Base-by-base conservation (phyloP, 2,888 invertebrate species). In the Seira ritae region DNA sequence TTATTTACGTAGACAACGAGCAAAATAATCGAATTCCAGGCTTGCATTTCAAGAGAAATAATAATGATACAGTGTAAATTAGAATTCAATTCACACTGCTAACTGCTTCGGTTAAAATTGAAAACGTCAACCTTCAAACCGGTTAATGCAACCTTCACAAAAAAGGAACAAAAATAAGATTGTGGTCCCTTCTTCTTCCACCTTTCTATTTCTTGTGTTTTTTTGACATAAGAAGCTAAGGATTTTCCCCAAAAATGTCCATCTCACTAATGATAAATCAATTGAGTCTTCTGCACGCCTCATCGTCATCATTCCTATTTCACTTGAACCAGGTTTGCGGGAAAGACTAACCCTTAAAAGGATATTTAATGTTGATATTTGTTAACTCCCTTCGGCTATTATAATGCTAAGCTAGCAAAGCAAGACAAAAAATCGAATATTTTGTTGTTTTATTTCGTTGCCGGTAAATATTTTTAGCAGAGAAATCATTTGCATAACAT, bases 121-220 rank as follows among this genome's bases (percentile, higher is more conserved):
- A 55, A 12, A 83, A 83, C 78, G 83, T 78, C 73, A 83, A 65
- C 78, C 78, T 78, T 83, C 71, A 83, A 83, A 83, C 83, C 83
- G 83, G 83, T 83, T 83, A 78, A 65, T 74, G 62, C 69, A 83
- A 79, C 83, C 83, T 83, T 83, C 83, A 78, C 68, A 82, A 76
- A 69, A 67, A 70, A 31, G 31, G 8, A 2, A 55, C 12, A n/a
- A 55, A 31, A 2, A 55, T 55, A n/a, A 55, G 15, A 55, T n/a
- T 12, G 17, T 55, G 55, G 42, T n/a, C n/a, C n/a, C 31, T 31
- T 31, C 3, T 31, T 31, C 31, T n/a, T n/a, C 31, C 31, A 31
- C 31, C 31, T 31, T 31, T 31, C 31, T 31, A 31, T 31, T 31
- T 31, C 31, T 31, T 31, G 31, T 31, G 31, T 31, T 31, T 31